phyloP scores from a whole-genome alignment of 2,797 vertebrate species.

The Anomalospiza imberbis region DNA sequence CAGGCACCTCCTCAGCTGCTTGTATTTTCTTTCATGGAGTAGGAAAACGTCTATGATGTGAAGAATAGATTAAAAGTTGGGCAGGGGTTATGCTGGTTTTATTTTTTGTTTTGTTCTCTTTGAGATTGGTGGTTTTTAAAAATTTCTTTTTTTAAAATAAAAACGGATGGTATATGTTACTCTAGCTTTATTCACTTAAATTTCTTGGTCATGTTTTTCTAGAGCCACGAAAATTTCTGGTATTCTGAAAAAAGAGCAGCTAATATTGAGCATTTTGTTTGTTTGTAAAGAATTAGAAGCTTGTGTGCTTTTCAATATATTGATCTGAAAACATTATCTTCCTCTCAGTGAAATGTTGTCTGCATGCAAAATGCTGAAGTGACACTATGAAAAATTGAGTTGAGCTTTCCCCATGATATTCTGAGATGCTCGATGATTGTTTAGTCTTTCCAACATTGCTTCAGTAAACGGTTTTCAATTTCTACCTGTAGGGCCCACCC shows the following conservation, averaged over 20 bases:
- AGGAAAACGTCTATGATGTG: neutral
- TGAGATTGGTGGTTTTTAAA: neutral
- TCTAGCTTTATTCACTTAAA: neutral
- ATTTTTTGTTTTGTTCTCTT: neutral
- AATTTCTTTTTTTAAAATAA: neutral
- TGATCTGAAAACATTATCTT: neutral
- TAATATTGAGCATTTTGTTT: neutral
- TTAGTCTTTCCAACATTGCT: neutral
- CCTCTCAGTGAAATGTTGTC: neutral
- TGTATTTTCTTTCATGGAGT: neutral
- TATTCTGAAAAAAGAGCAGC: neutral
- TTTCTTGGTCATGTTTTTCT: neutral
- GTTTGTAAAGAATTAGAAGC: neutral
- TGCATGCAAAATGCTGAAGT: neutral
- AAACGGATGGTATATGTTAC: neutral
- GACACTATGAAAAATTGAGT: conserved; percentile 5
- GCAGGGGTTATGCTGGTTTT: neutral
- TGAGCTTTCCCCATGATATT: neutral
- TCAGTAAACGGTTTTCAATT: conserved; percentile 20
- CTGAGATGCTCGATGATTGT: neutral
- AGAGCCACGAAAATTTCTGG: neutral
- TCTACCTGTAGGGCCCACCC: conserved; percentile 25
- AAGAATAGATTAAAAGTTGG: neutral
- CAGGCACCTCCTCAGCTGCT: neutral
- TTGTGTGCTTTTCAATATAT: neutral